Conservation (phyloP, 2,797 vertebrate genomes). For the Oreochromis grahami region DNA sequence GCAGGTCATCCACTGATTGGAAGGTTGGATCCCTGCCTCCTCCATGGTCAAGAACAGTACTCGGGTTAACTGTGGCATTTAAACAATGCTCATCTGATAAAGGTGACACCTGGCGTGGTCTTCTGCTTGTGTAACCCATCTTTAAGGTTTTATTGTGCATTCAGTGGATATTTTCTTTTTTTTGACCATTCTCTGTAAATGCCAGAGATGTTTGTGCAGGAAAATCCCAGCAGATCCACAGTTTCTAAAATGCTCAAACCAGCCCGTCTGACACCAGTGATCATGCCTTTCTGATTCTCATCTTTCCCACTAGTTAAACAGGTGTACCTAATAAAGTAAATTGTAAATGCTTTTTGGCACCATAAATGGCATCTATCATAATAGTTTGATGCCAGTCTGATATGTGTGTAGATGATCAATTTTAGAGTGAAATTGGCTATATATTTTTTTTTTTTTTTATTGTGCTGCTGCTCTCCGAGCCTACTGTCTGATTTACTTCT, state of each 20-base stretch:
- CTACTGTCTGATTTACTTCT: not conserved
- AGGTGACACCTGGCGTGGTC: not conserved
- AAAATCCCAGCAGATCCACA: not conserved
- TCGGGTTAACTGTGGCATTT: rapidly evolving
- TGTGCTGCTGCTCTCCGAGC: not conserved
- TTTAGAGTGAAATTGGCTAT: not conserved
- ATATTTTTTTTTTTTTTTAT: not conserved
- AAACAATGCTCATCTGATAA: not conserved
- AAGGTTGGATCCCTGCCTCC: rapidly evolving
- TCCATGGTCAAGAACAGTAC: not conserved
- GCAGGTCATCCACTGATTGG: not conserved
- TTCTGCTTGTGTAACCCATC: not conserved
- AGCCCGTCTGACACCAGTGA: not conserved
- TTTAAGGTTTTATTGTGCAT: not conserved
- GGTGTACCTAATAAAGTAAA: not conserved
- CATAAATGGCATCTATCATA: not conserved
- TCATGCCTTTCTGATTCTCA: not conserved
- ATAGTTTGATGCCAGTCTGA: not conserved
- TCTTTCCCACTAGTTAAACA: not conserved
- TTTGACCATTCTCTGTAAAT: rapidly evolving
- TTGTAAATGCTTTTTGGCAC: not conserved
- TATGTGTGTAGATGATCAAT: not conserved
- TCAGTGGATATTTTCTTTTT: not conserved
- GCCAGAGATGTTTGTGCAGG: not conserved
- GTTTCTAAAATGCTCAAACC: not conserved